phyloP scores from a whole-genome alignment of 2,888 invertebrate species.

The Cyclophora albipunctata region DNA sequence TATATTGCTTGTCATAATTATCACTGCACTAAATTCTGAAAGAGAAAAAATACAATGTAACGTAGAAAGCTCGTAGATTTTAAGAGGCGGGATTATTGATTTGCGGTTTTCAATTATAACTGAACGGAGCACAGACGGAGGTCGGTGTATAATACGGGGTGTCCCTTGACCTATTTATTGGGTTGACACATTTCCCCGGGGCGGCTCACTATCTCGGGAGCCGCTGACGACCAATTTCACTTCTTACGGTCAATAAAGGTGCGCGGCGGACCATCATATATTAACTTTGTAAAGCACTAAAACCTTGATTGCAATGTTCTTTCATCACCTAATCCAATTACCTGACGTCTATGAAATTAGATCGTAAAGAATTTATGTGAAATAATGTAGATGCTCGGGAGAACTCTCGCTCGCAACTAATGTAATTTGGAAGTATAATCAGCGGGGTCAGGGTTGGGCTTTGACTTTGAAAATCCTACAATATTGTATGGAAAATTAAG shows the following conservation, averaged over 20 bases:
- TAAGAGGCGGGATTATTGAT: constrained; percentile 18
- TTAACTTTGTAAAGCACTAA: too few relatives aligned
- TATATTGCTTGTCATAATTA: constrained; percentile 72
- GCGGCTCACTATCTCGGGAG: constrained; percentile 7
- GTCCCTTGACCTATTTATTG: constrained; percentile 46
- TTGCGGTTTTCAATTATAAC: constrained; percentile 19
- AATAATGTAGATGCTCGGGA: too few relatives aligned
- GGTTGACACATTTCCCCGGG: constrained; percentile 44
- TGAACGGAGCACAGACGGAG: constrained; percentile 6
- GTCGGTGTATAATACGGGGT: constrained; percentile 13
- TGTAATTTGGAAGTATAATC: neutral
- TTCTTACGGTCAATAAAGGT: too few relatives aligned
- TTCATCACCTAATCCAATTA: neutral
- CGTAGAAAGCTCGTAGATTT: neutral
- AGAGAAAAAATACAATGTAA: constrained; percentile 20
- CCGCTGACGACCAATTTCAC: neutral
- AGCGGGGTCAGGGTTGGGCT: constrained; percentile 7
- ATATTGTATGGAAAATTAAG: too few relatives aligned
- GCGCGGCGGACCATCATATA: too few relatives aligned
- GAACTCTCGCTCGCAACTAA: neutral
- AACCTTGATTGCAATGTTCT: too few relatives aligned
- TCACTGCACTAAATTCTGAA: constrained; percentile 42
- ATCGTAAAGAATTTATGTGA: too few relatives aligned
- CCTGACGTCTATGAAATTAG: too few relatives aligned
- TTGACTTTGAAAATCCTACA: constrained; percentile 15